phyloP scores from a whole-genome alignment of 2,888 invertebrate species.

The Drosophila engyochracea region DNA sequence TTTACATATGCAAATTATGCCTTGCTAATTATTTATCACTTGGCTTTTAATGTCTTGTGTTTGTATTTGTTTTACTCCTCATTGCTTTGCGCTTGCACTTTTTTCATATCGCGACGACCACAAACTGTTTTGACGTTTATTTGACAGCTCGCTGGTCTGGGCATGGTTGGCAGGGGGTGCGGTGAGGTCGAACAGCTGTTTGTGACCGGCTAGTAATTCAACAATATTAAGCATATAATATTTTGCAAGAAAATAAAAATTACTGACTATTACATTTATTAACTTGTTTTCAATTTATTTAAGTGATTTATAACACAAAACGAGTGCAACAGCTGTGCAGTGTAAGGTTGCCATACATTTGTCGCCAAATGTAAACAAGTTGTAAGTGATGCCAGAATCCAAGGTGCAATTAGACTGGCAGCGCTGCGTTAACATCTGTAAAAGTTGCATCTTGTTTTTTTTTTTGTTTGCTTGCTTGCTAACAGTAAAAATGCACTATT shows the following conservation, averaged over 20 bases:
- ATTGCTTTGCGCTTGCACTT: slow-evolving; percentile 51
- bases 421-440: slow-evolving; percentile 46
- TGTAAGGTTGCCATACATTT: slow-evolving; percentile 25
- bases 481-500: slow-evolving; percentile 44
- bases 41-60: slow-evolving; percentile 25
- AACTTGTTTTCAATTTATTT: background rate
- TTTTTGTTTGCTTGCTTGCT: slow-evolving; percentile 12
- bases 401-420: slow-evolving; percentile 26
- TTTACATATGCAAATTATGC: slow-evolving; percentile 51
- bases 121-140: slow-evolving; percentile 74
- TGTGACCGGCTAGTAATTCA: background rate
- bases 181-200: slow-evolving; percentile 25
- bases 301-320: slow-evolving; percentile 6
- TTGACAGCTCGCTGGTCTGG: slow-evolving; percentile 53
- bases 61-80: slow-evolving; percentile 45
- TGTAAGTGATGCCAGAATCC: slow-evolving; percentile 21
- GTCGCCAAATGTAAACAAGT: slow-evolving; percentile 38
- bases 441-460: slow-evolving; percentile 38
- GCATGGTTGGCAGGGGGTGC: slow-evolving; percentile 1
- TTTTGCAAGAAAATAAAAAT: background rate
- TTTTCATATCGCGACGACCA: slow-evolving; percentile 50
- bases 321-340: slow-evolving; percentile 33
- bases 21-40: slow-evolving; percentile 23
- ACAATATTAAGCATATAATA: background rate
- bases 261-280: background rate